A percentile compares a stretch with the other conserved stretches of the same genome.
phyloP scores from a whole-genome alignment of 2,888 invertebrate genomes.

The Smittia aterrima region DNA sequence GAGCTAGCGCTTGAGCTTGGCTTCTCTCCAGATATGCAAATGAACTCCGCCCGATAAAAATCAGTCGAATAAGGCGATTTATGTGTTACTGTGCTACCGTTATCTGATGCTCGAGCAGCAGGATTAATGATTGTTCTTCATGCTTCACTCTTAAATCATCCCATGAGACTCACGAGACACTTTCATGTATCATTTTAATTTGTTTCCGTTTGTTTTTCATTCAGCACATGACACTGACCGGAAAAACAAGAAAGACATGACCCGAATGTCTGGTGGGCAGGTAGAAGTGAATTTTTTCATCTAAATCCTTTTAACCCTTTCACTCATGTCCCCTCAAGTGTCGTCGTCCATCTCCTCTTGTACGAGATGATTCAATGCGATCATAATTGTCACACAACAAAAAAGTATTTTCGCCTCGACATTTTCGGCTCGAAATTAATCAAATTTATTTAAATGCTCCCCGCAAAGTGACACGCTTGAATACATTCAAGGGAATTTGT shows the following conservation, averaged over 20 bases:
- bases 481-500: constrained; percentile 10
- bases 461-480: neutral
- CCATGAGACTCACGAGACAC: neutral
- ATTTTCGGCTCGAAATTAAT: constrained; percentile 16
- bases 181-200: constrained; percentile 28
- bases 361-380: constrained; percentile 11
- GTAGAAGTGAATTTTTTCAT: constrained; percentile 19
- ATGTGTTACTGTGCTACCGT: constrained; percentile 23
- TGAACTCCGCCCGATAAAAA: neutral
- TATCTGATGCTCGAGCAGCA: constrained; percentile 27
- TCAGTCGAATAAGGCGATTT: constrained; percentile 16
- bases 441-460: constrained; percentile 26
- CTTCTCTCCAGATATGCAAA: constrained; percentile 21
- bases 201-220: constrained; percentile 22
- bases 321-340: constrained; percentile 27
- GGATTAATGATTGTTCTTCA: constrained; percentile 29
- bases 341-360: neutral
- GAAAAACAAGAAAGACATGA: constrained; percentile 15
- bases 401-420: neutral
- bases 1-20: neutral
- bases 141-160: constrained; percentile 6
- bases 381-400: constrained; percentile 18
- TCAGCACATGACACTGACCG: constrained; percentile 11
- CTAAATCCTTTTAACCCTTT: constrained; percentile 20
- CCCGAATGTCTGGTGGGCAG: constrained; percentile 22